Evolutionary conservation across 2,888 invertebrate species (phyloP), one percentile per base, ranked within the genome.

Genomic region (Athalia cordata): DNA sequence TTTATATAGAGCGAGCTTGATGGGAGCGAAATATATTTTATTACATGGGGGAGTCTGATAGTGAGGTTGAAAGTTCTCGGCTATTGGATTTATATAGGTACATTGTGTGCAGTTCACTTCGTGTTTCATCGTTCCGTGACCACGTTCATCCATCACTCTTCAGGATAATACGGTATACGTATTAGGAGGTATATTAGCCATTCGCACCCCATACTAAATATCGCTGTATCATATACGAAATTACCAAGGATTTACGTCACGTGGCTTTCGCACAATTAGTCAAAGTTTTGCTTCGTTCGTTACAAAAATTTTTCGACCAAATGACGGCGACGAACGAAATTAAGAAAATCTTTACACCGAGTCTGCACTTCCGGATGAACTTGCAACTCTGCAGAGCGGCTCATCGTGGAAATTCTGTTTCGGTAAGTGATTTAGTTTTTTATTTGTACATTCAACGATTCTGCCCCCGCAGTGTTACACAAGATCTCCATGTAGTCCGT

Each of bases 181-280:
- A 29, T 50, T 57, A 52, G 49, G 75, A 75, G 62, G 75, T 75
- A 75, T 75, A 75, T 75, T 75, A 75, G 61, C 62, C 72, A 70
- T 67, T 77, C 80, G 77, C 77, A 57, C 79, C 72, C 79, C 29
- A 29, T 79, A 65, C 81, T 81, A 85, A 85, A 84, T 84, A 81
- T 82, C 82, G 85, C 85, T 83, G 82, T 83, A 83, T 86, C 84
- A 86, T 82, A 84, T 83, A 82, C 84, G 85, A 86, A 86, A 86
- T 85, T 84, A 85, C 83, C 83, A 77, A 74, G 79, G 81, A 29
- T 29, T 29, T 29, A 29, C 29, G 29, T 29, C 29, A 29, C 29
- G 29, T 29, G 79, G 80, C 84, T 84, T 84, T 82, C 83, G 83
- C 80, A 81, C 80, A 70, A 80, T 81, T 79, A 78, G 80, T 80